Base-by-base conservation (phyloP, 2,888 invertebrate species). In the Aethes cnicana region DNA sequence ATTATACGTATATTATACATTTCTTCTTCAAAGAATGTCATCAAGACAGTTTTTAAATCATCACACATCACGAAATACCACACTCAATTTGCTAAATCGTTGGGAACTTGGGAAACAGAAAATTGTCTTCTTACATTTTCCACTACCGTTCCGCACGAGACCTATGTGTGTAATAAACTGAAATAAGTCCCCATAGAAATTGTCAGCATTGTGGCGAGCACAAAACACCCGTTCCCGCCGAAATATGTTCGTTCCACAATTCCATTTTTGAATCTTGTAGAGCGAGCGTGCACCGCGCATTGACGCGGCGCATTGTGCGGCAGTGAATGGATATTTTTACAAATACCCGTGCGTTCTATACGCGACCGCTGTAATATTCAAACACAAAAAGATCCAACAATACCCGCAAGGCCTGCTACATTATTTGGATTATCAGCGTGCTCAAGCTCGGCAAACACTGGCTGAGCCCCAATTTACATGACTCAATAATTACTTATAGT, bases 261-360 rank as follows among this genome's bases (percentile, higher is more conserved):
- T 64, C 68, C 64, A 68, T 74, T 76, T 76, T 70, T 67, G 67
- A 74, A 76, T 74, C 67, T 72, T 63, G 69, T 73, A 69, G 62
- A 69, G 64, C 62, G 61, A 59, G 46, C 21, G 37, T 49, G 43
- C 23, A 21, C 39, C 14, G 36, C 36, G 28, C 44, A 44, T 54
- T 56, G 53, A 42, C 17, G 35, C 47, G 20, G 18, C 17, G 36
- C 58, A 62, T 67, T 69, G 66, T 63, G 55, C 57, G 63, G 62
- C 12, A 14, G 12, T 48, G 48, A 48, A 48, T 48, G 48, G 47
- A 20, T n/a, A 32, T 8, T 21, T 30, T 43, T 32, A 30, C 42
- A 43, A 39, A 39, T 25, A 25, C 30, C 42, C 9, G 11, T 39
- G 25, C 47, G 25, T 41, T 33, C 26, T 46, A 6, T 32, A 30